Evolutionary conservation across 37 sponge, comb jelly and placozoan species (phyloP), one percentile per base, ranked within the genome.

Genomic region (Crambe crambe): DNA sequence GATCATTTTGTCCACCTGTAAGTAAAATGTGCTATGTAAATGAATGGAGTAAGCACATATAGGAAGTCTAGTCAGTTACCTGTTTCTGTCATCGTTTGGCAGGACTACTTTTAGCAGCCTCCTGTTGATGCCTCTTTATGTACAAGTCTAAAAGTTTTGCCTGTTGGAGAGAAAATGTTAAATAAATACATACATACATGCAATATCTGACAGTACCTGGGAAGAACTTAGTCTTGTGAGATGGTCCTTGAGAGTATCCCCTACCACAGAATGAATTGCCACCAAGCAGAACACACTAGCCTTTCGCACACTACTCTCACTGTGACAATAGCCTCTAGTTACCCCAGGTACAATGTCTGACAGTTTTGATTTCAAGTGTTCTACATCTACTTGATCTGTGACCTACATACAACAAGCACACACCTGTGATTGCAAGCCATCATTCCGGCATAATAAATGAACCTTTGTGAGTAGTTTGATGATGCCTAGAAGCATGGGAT

Each of bases 261-360:
- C 90, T 3, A 95, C 91, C 0, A 88, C 85, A 47, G 75, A 35
- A 58, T 95, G 91, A 8, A 95, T 39, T 54, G 90, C 85, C 32
- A 95, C 96, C 56, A 95, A 56, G 73, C 96, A 95, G 88, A 95
- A 95, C n/a, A 95, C 96, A 71, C 96, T 90, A 9, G 85, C 90
- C 76, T 95, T 95, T 0, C 96, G 58, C 9, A 95, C 88, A 56
- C 76, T 86, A 58, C 96, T 95, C 63, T 90, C 96, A 27, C 56
- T 69, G 63, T 95, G 96, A n/a, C 75, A 66, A 61, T 86, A 93
- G 10, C 81, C 87, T 60, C 89, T 64, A 22, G 82, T 73, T 3
- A 88, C 42, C 20, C 83, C 83, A 1, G 83, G 88, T 1, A 82
- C 63, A 17, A 88, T 3, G 21, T 70, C 78, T 6, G 58, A 2